phyloP scores from a whole-genome alignment of 1,140 invertebrate genomes.

The Diachasmimorpha longicaudata region DNA sequence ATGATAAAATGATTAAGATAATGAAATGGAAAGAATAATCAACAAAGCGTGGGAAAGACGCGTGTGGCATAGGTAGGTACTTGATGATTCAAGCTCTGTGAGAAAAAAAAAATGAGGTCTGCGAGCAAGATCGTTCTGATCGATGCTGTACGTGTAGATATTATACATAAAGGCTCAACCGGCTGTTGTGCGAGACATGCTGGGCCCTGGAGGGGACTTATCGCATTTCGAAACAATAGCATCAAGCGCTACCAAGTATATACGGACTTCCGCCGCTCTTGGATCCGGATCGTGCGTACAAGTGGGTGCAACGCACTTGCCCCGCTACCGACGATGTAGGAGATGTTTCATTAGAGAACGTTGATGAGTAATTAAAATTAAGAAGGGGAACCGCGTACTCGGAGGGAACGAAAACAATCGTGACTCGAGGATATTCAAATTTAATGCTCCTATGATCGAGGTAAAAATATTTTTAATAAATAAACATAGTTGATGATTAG shows the following conservation, averaged over 20 bases:
- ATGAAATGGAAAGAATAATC: background rate
- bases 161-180: background rate
- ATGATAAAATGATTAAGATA: background rate
- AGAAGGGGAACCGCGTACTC: background rate
- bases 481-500: too few relatives aligned
- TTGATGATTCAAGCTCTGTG: constrained; percentile 11
- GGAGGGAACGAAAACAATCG: too few relatives aligned
- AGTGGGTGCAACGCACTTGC: constrained; percentile 3
- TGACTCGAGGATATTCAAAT: too few relatives aligned
- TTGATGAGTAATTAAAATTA: background rate
- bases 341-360: background rate
- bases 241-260: background rate
- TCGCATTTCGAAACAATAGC: constrained; percentile 13
- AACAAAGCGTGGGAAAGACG: constrained; percentile 20
- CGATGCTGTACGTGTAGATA: background rate
- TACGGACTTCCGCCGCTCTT: constrained; percentile 12
- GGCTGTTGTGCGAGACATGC: background rate
- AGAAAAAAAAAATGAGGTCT: constrained; percentile 8
- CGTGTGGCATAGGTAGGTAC: background rate
- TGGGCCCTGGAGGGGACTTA: background rate
- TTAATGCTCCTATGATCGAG: too few relatives aligned
- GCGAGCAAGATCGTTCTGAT: constrained; percentile 2
- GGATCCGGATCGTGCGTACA: background rate
- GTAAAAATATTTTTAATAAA: too few relatives aligned
- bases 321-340: background rate